These are phyloP conservation scores for Cheilosia vulpina DNA, from an alignment of 2,888 invertebrate genomes.

Conservation along the genomic window DNA sequence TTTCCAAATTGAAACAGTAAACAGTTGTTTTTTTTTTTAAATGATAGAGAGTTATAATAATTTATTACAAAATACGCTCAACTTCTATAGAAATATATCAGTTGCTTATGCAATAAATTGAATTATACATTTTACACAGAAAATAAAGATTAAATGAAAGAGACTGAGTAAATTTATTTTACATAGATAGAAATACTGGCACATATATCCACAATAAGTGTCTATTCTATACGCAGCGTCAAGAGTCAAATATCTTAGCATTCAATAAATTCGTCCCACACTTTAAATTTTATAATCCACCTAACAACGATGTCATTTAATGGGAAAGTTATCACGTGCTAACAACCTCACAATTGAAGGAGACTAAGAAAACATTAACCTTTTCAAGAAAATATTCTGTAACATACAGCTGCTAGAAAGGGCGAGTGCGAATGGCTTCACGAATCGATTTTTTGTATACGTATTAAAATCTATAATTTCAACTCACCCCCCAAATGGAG, in stretches of 20 bases:
- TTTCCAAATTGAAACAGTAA: too few relatives aligned
- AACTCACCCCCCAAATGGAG: not conserved
- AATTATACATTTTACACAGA: too few relatives aligned
- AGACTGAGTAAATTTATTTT: not conserved
- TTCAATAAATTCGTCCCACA: slow-evolving; percentile 3
- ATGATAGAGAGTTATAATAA: too few relatives aligned
- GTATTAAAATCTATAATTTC: not conserved
- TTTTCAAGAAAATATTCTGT: slow-evolving; percentile 12
- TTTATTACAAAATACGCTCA: too few relatives aligned
- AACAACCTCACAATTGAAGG: slow-evolving; percentile 49
- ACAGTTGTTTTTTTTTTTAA: too few relatives aligned
- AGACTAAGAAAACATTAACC: slow-evolving; percentile 17
- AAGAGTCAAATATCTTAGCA: not conserved
- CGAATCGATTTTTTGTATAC: slow-evolving; percentile 20
- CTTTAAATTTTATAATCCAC: slow-evolving; percentile 15
- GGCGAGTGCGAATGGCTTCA: not conserved
- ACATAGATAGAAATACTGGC: not conserved
- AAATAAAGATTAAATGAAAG: too few relatives aligned
- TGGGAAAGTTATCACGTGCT: slow-evolving; percentile 50
- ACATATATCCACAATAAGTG: not conserved
- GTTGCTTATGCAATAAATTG: not conserved
- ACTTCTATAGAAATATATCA: too few relatives aligned
- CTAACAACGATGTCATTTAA: slow-evolving; percentile 16
- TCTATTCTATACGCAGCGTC: not conserved
- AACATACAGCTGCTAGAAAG: not conserved